Conservation (phyloP, 2,113 vertebrate genomes). For the Cygnus buccinator region DNA sequence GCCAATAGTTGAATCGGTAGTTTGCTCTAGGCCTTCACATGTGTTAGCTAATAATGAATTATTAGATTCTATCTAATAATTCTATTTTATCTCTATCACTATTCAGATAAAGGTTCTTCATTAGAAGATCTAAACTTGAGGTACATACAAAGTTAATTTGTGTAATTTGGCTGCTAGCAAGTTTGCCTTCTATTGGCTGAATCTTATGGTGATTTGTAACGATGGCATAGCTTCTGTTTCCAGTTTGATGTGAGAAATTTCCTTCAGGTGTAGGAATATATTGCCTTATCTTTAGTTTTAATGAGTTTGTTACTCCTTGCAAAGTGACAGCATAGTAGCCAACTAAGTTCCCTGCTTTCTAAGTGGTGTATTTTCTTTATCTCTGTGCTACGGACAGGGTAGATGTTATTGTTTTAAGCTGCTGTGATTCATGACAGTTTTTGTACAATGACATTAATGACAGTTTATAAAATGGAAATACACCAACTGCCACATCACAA, state of each 20-base stretch:
- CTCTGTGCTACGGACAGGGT: background rate
- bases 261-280: background rate
- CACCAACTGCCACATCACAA: background rate
- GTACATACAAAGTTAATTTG: no score
- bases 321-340: background rate
- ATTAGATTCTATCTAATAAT: no score
- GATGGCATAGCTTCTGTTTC: background rate
- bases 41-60: background rate
- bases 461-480: constrained; percentile 14
- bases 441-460: constrained; percentile 19
- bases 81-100: background rate
- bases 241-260: background rate
- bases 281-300: constrained; percentile 4
- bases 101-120: background rate
- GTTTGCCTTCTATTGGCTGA: background rate
- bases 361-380: background rate
- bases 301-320: background rate
- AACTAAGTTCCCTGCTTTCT: background rate
- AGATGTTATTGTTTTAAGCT: constrained; percentile 3
- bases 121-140: background rate
- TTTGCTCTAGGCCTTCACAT: background rate
- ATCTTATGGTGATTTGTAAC: background rate
- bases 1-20: background rate
- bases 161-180: no score
- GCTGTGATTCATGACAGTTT: background rate